Percentiles rank a stretch among this genome's conserved stretches.
Conservation (phyloP, 37 sponge, comb jelly and placozoan genomes). For the Ianthella basta region DNA sequence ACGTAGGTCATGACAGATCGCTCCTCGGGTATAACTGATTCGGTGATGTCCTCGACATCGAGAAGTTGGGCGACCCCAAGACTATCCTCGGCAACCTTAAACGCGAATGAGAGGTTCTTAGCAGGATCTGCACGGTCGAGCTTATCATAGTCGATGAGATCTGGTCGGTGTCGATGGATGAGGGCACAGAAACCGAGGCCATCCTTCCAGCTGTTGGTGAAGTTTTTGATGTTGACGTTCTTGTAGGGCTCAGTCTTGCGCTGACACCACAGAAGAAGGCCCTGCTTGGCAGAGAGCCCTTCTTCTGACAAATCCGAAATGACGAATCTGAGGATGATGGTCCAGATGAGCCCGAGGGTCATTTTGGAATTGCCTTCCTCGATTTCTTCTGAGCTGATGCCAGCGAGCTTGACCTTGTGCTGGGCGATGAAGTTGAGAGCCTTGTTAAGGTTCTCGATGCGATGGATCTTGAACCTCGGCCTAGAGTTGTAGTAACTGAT, state of each 20-base stretch:
- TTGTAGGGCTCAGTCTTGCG: slow-evolving; percentile 47
- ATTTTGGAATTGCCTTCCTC: slow-evolving; percentile 12
- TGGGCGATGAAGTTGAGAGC: slow-evolving; percentile 42
- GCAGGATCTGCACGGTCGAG: too few species aligned
- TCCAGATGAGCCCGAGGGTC: slow-evolving; percentile 27
- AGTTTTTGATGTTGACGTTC: too few species aligned
- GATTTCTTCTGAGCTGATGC: slow-evolving; percentile 24
- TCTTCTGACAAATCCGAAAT: slow-evolving; percentile 45
- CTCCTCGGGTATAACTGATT: too few species aligned
- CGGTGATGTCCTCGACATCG: too few species aligned
- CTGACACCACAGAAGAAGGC: slow-evolving; percentile 63
- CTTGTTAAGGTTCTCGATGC: slow-evolving; percentile 53
- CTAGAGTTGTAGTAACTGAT: background rate
- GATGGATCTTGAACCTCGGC: slow-evolving; percentile 50
- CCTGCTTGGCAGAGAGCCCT: slow-evolving; percentile 55
- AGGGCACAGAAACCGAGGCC: too few species aligned
- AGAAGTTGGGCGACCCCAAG: too few species aligned
- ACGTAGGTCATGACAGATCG: too few species aligned
- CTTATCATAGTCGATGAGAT: too few species aligned
- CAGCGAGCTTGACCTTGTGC: slow-evolving; percentile 40
- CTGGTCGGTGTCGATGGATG: too few species aligned
- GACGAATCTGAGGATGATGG: slow-evolving; percentile 25
- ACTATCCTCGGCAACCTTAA: too few species aligned
- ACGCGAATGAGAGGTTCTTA: too few species aligned
- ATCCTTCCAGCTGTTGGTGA: too few species aligned